Evolutionary conservation across 2,888 invertebrate species (phyloP), one percentile per base, ranked within the genome.

Genomic region (Erannis defoliaria): DNA sequence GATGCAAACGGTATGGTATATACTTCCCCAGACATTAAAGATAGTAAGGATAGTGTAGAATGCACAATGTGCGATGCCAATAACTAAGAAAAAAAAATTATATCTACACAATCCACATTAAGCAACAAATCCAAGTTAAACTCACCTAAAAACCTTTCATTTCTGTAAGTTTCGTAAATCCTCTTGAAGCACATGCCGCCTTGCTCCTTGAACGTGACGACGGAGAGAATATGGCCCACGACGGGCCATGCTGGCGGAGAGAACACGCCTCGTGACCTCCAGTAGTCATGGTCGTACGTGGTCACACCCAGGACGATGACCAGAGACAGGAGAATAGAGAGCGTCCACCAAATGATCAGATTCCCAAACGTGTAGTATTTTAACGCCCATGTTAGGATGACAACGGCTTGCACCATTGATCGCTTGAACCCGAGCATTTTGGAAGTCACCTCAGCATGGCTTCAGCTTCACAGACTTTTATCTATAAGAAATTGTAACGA

Each of bases 251-350:
- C 86, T 0, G 90, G 86, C 0, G 93, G 93, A 0, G 91, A 86
- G 56, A 86, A 90, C 18, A 93, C 81, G 0, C 92, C 92, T 37
- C 82, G 73, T 0, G 71, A 61, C n/a, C 40, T 64, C 93, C 93
- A 93, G 67, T 93, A 92, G 45, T 91, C 91, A 69, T 91, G 86
- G 75, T 91, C 92, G 49, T 88, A 91, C 0, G 89, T 92, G 0
- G 87, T 75, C 16, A 93, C 57, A 1, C 83, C 78, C 29, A 87
- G 73, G 8, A 84, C 35, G 3, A 79, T 60, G 3, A 77, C 75
- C 3, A 72, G 48, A 10, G 62, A 62, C 38, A 87, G 72, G 0
- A 76, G 69, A 55, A 72, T 66, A n/a, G 77, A 77, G 19, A 84
- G 73, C 45, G 77, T 70, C 66, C 76, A 84, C 83, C 84, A 82